phyloP scores from a whole-genome alignment of 37 sponge, comb jelly and placozoan genomes.

The Oopsacas minuta region DNA sequence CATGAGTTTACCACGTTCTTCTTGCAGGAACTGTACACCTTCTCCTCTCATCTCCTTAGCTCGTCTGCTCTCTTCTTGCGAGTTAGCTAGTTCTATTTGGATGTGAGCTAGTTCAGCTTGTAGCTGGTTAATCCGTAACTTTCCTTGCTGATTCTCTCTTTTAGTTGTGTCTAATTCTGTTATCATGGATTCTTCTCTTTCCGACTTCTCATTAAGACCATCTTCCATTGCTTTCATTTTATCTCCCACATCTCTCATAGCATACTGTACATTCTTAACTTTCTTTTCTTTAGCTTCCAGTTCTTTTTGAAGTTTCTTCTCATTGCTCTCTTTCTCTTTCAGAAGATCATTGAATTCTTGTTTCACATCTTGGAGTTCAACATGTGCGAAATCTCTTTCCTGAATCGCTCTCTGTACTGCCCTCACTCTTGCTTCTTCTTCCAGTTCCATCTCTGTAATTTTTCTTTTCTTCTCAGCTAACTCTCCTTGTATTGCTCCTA shows the following conservation, averaged over 20 bases:
- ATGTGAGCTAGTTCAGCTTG: neutral
- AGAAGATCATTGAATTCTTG: neutral
- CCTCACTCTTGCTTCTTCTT: neutral
- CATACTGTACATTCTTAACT: neutral
- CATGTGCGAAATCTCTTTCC: neutral
- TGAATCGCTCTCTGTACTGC: neutral
- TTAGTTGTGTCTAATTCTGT: neutral
- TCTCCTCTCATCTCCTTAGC: neutral
- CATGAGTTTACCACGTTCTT: neutral
- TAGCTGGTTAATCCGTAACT: neutral
- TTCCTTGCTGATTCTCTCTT: neutral
- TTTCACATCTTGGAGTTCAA: neutral
- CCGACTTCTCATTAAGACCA: neutral
- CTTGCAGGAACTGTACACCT: neutral
- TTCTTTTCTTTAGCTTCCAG: conserved; percentile 1
- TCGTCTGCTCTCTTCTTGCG: neutral
- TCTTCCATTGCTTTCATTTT: neutral
- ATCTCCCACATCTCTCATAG: neutral
- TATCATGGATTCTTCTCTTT: neutral
- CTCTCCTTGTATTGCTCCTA: neutral
- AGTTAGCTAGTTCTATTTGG: neutral
- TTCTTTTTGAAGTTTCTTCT: neutral
- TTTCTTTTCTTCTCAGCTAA: neutral
- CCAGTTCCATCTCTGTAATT: neutral
- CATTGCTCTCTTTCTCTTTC: neutral